phyloP scores from a whole-genome alignment of 2,797 vertebrate species.

The Naso thynnoides region DNA sequence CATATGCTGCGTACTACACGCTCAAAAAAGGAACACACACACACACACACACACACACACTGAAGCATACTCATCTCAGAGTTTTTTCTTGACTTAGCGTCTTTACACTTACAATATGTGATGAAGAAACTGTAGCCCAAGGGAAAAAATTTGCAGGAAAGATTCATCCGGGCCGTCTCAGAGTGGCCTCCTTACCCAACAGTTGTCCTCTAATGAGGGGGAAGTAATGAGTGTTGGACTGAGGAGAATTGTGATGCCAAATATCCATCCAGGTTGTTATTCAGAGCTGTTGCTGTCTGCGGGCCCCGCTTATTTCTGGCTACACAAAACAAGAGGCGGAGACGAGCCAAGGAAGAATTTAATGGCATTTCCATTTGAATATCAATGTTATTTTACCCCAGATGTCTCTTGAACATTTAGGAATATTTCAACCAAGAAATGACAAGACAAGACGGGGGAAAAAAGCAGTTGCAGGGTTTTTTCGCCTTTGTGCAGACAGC shows the following conservation, averaged over 20 bases:
- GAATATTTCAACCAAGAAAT: constrained; percentile 68
- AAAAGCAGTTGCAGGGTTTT: constrained; percentile 39
- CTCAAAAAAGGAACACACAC: constrained; percentile 16
- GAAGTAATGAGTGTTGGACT: constrained; percentile 83
- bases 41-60: constrained; percentile 20
- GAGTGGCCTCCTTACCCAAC: constrained; percentile 70
- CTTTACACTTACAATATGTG: constrained; percentile 2
- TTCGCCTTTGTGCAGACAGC: constrained; percentile 48
- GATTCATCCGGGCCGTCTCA: constrained; percentile 55
- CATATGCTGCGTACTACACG: constrained; percentile 25
- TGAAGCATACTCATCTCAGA: constrained; percentile 8
- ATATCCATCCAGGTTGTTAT: constrained; percentile 84
- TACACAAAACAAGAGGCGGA: constrained; percentile 80
- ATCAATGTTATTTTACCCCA: constrained; percentile 76
- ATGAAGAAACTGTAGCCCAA: constrained; percentile 46
- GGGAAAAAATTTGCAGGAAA: constrained; percentile 38
- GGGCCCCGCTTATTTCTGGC: constrained; percentile 71
- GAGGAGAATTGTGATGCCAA: constrained; percentile 82
- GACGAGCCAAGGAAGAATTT: constrained; percentile 72
- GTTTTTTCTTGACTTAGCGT: constrained; percentile 9
- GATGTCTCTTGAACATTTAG: constrained; percentile 71
- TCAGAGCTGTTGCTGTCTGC: constrained; percentile 73
- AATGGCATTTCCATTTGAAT: constrained; percentile 84
- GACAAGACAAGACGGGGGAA: constrained; percentile 39
- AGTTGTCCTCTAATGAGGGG: constrained; percentile 85